These are phyloP conservation scores for Boleophthalmus pectinirostris DNA, from an alignment of 2,113 vertebrate species.

Conservation along the genomic window DNA sequence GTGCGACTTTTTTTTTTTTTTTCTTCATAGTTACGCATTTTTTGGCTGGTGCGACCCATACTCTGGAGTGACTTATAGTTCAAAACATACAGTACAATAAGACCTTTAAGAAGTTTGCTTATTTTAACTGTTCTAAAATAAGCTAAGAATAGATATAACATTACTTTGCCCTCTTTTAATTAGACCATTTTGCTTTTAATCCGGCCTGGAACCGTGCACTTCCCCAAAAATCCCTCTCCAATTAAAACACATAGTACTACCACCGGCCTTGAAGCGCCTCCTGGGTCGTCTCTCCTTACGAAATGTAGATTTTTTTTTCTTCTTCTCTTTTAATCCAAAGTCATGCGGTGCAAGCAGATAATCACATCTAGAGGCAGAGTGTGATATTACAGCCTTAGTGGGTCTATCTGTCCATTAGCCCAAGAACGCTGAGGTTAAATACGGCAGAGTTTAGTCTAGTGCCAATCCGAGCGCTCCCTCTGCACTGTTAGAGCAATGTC, in stretches of 20 bases:
- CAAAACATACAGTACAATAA: too few relatives aligned
- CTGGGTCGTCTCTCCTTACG: constrained; percentile 24
- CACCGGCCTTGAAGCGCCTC: constrained; percentile 32
- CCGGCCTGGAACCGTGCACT: constrained; percentile 43
- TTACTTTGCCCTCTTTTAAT: constrained; percentile 45
- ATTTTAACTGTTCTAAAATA: constrained; percentile 16
- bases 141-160: constrained; percentile 39
- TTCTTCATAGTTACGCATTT: too few relatives aligned
- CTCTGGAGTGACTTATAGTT: too few relatives aligned
- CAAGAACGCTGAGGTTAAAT: constrained; percentile 26
- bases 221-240: constrained; percentile 59
- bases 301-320: background rate
- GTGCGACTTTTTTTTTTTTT: too few relatives aligned
- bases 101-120: background rate
- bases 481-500: constrained; percentile 37
- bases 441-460: constrained; percentile 26
- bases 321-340: constrained; percentile 21
- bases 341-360: constrained; percentile 20
- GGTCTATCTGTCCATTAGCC: constrained; percentile 14
- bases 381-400: constrained; percentile 27
- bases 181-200: constrained; percentile 45
- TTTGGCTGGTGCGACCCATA: too few relatives aligned
- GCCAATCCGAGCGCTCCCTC: constrained; percentile 38
- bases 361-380: constrained; percentile 37
- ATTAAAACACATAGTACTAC: constrained; percentile 53